Percentiles rank a stretch among this genome's conserved stretches.
Conservation (phyloP, 1,140 invertebrate genomes). For the Whitmania pigra region DNA sequence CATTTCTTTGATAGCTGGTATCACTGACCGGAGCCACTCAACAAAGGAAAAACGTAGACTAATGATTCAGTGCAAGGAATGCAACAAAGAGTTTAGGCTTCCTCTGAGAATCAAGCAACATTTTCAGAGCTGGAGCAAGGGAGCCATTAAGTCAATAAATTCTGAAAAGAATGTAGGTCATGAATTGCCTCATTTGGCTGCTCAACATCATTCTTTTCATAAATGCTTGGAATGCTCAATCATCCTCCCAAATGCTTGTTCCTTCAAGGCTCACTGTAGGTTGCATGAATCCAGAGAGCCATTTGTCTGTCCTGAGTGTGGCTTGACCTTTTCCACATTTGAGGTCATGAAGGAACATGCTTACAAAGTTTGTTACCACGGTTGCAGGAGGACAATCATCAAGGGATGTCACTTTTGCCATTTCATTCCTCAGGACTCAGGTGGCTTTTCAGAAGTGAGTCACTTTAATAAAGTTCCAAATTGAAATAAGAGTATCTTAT, state of each 20-base stretch:
- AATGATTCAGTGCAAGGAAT: conserved; percentile 5
- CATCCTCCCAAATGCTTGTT: conserved; percentile 27
- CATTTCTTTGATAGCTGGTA: too few relatives aligned
- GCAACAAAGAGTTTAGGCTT: neutral
- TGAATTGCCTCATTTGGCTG: too few relatives aligned
- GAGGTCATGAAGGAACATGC: conserved; percentile 28
- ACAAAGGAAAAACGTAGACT: too few relatives aligned
- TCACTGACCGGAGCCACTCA: too few relatives aligned
- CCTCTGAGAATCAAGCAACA: too few relatives aligned
- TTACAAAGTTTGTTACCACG: conserved; percentile 30
- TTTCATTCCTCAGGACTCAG: conserved; percentile 21
- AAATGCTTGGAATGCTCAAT: conserved; percentile 25
- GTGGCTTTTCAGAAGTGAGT: too few relatives aligned
- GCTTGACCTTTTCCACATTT: conserved; percentile 26
- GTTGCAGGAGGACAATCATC: conserved; percentile 22
- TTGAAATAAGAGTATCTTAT: too few relatives aligned
- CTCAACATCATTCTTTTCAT: neutral
- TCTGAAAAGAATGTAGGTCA: too few relatives aligned
- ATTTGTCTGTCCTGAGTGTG: conserved; percentile 38
- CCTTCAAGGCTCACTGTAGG: conserved; percentile 26
- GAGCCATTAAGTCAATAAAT: too few relatives aligned
- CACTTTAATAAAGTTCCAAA: too few relatives aligned
- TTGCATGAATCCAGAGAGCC: conserved; percentile 28
- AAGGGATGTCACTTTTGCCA: conserved; percentile 22
- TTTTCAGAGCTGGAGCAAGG: too few relatives aligned